Conservation (phyloP, 1,140 invertebrate species). For the Scaptomyza pallida region DNA sequence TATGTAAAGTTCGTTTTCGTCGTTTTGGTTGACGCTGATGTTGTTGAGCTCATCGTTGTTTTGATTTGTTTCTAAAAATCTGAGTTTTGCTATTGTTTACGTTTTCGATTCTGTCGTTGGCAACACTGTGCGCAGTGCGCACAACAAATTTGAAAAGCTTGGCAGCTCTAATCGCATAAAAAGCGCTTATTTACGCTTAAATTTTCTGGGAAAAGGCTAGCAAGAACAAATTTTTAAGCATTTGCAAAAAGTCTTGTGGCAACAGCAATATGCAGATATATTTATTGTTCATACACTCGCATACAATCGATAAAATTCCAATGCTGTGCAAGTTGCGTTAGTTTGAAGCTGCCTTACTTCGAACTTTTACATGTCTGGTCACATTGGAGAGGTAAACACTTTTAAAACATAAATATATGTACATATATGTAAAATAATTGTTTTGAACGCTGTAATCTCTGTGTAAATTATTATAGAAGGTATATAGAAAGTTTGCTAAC, state of each 20-base stretch:
- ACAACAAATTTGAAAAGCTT: background rate
- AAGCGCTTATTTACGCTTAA: too few relatives aligned
- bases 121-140: background rate
- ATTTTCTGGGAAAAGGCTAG: too few relatives aligned
- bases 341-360: background rate
- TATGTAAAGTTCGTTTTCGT: slow-evolving; percentile 83
- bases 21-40: background rate
- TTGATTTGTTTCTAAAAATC: background rate
- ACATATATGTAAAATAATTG: slow-evolving; percentile 11
- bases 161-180: too few relatives aligned
- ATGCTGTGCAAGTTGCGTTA: too few relatives aligned
- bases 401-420: slow-evolving; percentile 6
- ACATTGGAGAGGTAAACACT: slow-evolving; percentile 1
- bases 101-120: slow-evolving; percentile 8
- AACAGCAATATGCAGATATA: too few relatives aligned
- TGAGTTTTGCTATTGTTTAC: slow-evolving; percentile 24
- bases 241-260: too few relatives aligned
- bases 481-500: background rate
- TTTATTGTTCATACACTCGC: too few relatives aligned
- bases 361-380: slow-evolving; percentile 6
- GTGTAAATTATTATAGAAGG: background rate
- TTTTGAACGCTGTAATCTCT: background rate
- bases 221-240: too few relatives aligned
- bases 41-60: background rate
- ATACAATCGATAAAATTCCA: too few relatives aligned